Percentiles rank a stretch among this genome's conserved stretches.
Evolutionary conservation across 2,113 vertebrate genomes (phyloP).

Genomic region (Macaca mulatta): DNA sequence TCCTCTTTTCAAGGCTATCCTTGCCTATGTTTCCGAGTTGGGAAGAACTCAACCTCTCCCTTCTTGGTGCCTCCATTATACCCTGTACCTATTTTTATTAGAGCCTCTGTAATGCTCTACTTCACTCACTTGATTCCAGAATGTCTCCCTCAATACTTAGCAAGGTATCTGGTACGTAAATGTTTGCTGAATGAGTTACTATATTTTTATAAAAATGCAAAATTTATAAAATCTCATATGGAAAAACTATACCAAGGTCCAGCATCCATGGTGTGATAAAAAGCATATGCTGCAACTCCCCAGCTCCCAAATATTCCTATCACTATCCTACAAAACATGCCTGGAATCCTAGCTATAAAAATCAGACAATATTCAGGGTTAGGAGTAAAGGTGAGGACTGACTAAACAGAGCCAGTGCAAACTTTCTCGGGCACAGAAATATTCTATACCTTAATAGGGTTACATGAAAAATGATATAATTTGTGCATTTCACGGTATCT

Average conservation of each 20-base stretch:
- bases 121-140: background rate
- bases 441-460: background rate
- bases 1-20: background rate
- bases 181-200: background rate
- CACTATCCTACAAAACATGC: background rate
- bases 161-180: background rate
- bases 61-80: background rate
- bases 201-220: background rate
- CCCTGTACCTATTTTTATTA: background rate
- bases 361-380: background rate
- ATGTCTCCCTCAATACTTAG: background rate
- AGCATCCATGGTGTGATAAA: background rate
- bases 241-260: background rate
- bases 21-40: background rate
- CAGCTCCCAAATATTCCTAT: background rate
- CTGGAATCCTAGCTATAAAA: slow-evolving; percentile 25
- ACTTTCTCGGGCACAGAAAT: background rate
- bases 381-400: background rate
- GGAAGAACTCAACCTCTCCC: background rate
- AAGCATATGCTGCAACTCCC: background rate
- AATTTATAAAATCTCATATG: slow-evolving; percentile 13
- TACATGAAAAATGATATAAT: background rate
- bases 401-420: background rate
- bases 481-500: background rate
- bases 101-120: background rate